These are phyloP conservation scores for Porites rus DNA, from an alignment of 92 coral and sea anemone species.

Conservation along the genomic window DNA sequence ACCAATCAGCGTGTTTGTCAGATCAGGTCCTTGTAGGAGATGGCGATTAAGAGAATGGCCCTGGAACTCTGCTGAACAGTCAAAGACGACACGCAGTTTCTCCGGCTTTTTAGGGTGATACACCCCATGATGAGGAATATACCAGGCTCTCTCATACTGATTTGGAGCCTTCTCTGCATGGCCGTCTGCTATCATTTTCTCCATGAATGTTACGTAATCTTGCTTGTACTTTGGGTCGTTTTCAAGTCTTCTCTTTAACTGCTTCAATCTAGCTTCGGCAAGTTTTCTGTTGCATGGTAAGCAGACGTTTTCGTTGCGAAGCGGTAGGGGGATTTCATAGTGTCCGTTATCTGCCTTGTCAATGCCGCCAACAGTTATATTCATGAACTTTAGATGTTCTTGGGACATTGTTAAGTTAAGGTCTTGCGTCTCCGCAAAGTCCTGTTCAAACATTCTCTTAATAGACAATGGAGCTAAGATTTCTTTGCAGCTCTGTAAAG, in stretches of 20 bases:
- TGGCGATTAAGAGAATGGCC: slow-evolving; percentile 47
- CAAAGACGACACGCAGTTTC: slow-evolving; percentile 47
- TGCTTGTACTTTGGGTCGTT: slow-evolving; percentile 38
- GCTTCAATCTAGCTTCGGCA: slow-evolving; percentile 41
- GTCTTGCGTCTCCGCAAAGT: slow-evolving; percentile 35
- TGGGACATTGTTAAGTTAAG: slow-evolving; percentile 40
- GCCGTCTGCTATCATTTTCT: slow-evolving; percentile 50
- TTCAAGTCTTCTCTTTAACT: slow-evolving; percentile 30
- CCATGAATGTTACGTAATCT: slow-evolving; percentile 51
- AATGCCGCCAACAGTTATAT: slow-evolving; percentile 30
- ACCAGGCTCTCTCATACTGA: slow-evolving; percentile 39
- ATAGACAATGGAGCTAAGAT: slow-evolving; percentile 19
- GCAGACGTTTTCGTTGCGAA: slow-evolving; percentile 29
- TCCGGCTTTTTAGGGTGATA: slow-evolving; percentile 50
- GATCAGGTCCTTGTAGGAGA: slow-evolving; percentile 50
- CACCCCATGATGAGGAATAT: slow-evolving; percentile 71
- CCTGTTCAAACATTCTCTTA: slow-evolving; percentile 45
- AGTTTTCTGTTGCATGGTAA: slow-evolving; percentile 55
- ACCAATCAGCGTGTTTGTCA: slow-evolving; percentile 42
- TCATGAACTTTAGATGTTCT: slow-evolving; percentile 49
- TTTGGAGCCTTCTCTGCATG: slow-evolving; percentile 45
- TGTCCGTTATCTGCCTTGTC: slow-evolving; percentile 49
- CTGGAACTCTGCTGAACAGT: slow-evolving; percentile 30
- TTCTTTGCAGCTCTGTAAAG: slow-evolving; percentile 17
- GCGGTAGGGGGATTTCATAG: slow-evolving; percentile 63